Conservation (phyloP, 1,140 invertebrate genomes). For the Drosophila leontia region DNA sequence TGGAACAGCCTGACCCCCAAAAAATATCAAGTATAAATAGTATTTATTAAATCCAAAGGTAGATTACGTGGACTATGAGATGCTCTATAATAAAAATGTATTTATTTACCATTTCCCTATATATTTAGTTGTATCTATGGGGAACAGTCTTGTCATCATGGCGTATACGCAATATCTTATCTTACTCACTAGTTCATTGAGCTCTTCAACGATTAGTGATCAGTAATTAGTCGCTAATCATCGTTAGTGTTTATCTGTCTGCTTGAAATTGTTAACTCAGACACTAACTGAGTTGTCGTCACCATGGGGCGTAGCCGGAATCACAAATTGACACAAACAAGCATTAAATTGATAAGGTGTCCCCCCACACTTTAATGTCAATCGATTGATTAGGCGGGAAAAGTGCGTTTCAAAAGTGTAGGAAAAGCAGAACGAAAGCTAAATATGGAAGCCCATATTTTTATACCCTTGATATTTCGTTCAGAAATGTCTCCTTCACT, state of each 20-base stretch:
- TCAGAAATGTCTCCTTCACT: too few relatives aligned
- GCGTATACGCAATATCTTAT: constrained; percentile 6
- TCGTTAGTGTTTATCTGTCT: constrained; percentile 32
- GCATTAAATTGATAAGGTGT: constrained; percentile 10
- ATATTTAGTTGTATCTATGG: background rate
- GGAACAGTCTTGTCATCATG: background rate
- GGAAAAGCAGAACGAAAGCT: background rate
- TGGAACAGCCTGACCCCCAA: constrained; percentile 39
- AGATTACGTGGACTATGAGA: background rate
- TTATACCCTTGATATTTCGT: background rate
- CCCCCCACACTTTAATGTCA: background rate
- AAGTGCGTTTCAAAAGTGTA: background rate
- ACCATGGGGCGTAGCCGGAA: background rate
- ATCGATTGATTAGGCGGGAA: constrained; percentile 3
- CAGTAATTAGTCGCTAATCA: background rate
- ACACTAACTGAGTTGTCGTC: background rate
- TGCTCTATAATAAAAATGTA: background rate
- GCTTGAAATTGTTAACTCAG: background rate
- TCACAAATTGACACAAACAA: constrained; percentile 4
- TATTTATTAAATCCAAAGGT: background rate
- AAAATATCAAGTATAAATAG: constrained; percentile 3
- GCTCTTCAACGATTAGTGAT: background rate
- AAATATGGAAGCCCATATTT: background rate
- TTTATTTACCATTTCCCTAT: background rate
- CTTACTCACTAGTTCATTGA: constrained; percentile 3